Base-by-base conservation (phyloP, 1,140 invertebrate species). In the Globodera ellingtonae region DNA sequence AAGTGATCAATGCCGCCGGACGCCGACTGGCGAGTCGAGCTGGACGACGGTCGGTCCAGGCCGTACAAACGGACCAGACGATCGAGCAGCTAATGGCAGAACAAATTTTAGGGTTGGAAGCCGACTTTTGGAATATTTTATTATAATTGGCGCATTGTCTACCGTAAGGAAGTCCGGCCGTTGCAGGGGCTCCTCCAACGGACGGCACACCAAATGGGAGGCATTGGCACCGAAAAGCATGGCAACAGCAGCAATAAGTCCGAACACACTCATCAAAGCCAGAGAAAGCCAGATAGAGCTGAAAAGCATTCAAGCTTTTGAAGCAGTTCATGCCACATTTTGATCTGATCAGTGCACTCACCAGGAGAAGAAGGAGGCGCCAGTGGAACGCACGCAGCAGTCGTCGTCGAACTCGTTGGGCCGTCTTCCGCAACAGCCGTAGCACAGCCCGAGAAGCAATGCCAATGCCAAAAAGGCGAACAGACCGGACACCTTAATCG, bases 371-470 rank as follows among this genome's bases (percentile, higher is more conserved):
- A 88, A 89, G 35, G 84, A 82, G 13, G 83, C 73, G 24, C 87
- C 87, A 13, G 87, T 88, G 24, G 83, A 80, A 70, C 87, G 77
- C 2, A 89, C 87, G 81, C 87, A 88, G 69, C 87, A 88, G 67
- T 88, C 88, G 78, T 88, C 87, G 62, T 88, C 84, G 80, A 89
- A 89, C 65, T 85, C 87, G 44, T 81, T 85, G 18, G 88, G 83
- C 73, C 84, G 82, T 35, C 86, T 72, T 69, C 87, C 87, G 79
- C 87, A 88, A 75, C 86, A 87, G 72, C 87, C 87, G 75, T 89
- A 88, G 70, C 89, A 86, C 8, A 89, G 74, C 7, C 87, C 87
- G 35, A 88, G 84, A 15, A 89, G 66, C 67, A 89, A 88, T 52
- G 81, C 70, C 9, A 88, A 62, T 44, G 86, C 80, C 15, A 88